phyloP scores from a whole-genome alignment of 2,888 invertebrate genomes.

The Leuctra nigra region DNA sequence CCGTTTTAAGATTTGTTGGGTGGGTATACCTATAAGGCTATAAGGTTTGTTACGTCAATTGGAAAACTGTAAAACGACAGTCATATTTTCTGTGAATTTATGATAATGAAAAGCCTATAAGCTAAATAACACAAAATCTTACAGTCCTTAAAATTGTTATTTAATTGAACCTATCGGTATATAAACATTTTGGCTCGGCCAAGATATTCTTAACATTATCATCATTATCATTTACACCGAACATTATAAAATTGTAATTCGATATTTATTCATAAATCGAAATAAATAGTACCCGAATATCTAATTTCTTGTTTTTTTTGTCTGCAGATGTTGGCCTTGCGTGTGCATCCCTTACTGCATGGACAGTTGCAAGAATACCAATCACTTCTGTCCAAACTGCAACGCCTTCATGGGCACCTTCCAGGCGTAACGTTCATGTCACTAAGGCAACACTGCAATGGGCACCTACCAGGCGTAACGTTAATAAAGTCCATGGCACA shows the following conservation, averaged over 20 bases:
- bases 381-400: slow-evolving; percentile 46
- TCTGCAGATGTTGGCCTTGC: slow-evolving; percentile 42
- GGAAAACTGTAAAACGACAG: too few species aligned
- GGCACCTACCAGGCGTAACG: too few species aligned
- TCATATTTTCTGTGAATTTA: too few species aligned
- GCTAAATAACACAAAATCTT: too few species aligned
- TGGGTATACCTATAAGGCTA: too few species aligned
- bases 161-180: too few species aligned
- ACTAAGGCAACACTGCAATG: neutral
- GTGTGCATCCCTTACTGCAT: slow-evolving; percentile 44
- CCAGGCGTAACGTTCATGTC: slow-evolving; percentile 5
- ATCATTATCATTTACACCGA: neutral
- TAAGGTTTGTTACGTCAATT: too few species aligned
- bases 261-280: slow-evolving; percentile 19
- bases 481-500: too few species aligned
- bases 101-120: too few species aligned
- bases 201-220: neutral
- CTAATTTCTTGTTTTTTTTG: slow-evolving; percentile 17
- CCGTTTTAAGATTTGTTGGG: too few species aligned
- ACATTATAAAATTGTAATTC: neutral
- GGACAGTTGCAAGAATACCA: slow-evolving; percentile 41
- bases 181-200: too few species aligned
- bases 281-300: slow-evolving; percentile 4
- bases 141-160: too few species aligned
- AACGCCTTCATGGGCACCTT: slow-evolving; percentile 41